phyloP scores from a whole-genome alignment of 2,113 vertebrate genomes.

The Dolichotis patagonum region DNA sequence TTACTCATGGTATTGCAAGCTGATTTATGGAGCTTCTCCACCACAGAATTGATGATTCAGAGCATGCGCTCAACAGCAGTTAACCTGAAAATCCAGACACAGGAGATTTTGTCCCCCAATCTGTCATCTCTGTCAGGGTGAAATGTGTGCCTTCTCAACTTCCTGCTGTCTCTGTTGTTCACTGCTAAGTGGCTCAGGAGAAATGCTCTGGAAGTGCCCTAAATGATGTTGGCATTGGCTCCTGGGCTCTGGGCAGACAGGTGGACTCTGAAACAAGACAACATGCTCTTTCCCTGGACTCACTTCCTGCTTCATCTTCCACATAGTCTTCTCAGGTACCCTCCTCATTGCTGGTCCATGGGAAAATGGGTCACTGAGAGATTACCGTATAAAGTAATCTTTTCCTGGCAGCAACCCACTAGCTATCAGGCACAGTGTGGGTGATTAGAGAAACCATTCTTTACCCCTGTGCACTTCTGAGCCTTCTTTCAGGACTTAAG shows the following conservation, averaged over 20 bases:
- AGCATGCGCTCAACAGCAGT: slow-evolving; percentile 49
- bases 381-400: background rate
- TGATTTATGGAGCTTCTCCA: slow-evolving; percentile 27
- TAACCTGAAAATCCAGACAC: slow-evolving; percentile 64
- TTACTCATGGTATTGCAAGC: background rate
- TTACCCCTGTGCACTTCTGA: background rate
- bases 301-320: background rate
- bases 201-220: background rate
- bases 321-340: background rate
- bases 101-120: background rate
- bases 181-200: background rate
- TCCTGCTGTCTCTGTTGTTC: slow-evolving; percentile 22
- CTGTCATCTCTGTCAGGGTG: background rate
- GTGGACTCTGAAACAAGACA: background rate
- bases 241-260: background rate
- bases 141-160: background rate
- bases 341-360: background rate
- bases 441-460: background rate
- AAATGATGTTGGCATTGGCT: background rate
- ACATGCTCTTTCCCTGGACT: background rate
- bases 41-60: slow-evolving; percentile 37
- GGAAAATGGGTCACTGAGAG: slow-evolving; percentile 12
- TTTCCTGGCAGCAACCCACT: background rate
- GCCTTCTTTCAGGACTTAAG: background rate
- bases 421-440: background rate